Conservation (phyloP, 2,797 vertebrate genomes). For the Otus scops region DNA sequence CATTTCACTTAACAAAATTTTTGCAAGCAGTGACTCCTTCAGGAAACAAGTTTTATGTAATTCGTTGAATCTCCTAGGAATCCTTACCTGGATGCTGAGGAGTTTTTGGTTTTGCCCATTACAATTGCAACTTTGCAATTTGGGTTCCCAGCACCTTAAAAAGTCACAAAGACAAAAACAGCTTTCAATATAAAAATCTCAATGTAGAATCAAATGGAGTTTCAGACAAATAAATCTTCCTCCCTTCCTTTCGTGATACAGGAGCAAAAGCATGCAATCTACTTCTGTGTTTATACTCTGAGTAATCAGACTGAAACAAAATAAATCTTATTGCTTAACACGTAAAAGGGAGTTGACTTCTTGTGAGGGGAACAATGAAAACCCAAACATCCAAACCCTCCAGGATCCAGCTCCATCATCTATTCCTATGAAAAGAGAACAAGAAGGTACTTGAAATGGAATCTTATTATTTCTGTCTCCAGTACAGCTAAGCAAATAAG, state of each 20-base stretch:
- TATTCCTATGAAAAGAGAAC: background rate
- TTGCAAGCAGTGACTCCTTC: background rate
- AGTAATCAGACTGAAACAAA: background rate
- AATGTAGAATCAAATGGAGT: background rate
- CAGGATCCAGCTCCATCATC: background rate
- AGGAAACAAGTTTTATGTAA: background rate
- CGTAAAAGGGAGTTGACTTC: background rate
- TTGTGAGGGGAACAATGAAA: background rate
- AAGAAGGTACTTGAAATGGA: conserved; percentile 33
- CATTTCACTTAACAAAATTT: background rate
- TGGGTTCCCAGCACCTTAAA: conserved; percentile 87
- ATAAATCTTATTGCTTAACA: background rate
- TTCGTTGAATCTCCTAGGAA: background rate
- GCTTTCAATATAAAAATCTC: background rate
- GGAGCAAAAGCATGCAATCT: background rate
- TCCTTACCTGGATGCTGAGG: conserved; percentile 72
- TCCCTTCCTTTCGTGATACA: background rate
- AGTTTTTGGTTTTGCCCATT: conserved; percentile 83
- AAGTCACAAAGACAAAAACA: background rate
- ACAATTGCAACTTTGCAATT: conserved; percentile 86
- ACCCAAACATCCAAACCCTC: background rate
- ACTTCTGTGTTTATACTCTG: background rate
- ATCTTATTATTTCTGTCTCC: background rate
- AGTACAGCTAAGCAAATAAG: background rate
- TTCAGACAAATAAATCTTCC: background rate